Base-by-base conservation (phyloP, 2,888 invertebrate genomes). In the Creontiades dilutus region DNA sequence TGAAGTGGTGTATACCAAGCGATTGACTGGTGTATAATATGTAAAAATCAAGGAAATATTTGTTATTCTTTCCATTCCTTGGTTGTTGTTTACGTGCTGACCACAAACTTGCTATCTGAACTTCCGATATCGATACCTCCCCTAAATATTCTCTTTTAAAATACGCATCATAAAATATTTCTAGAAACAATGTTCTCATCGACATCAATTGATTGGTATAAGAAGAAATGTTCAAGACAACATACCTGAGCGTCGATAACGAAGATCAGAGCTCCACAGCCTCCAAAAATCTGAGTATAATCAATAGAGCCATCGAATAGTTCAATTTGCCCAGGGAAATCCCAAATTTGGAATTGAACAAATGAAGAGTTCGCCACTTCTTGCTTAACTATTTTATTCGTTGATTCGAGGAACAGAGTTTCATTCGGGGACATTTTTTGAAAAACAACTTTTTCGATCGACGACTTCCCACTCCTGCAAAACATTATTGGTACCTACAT, bases 361-460 rank as follows among this genome's bases (percentile, higher is more conserved):
- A 99, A 99, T 92, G 99, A 97, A 81, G 96, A 96, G 93, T 99
- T 99, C 92, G 98, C 98, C 91, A 99, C 98, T 93, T 99, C 99
- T 94, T 99, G 99, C 94, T 99, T 99, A 3, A 98, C 97, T 92
- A 99, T 98, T 95, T 99, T 98, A 93, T 98, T 99, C 85, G 99
- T 99, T 91, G 99, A 99, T 93, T 99, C 99, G 91, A 99, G 94
- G 93, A 99, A 99, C 89, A 99, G 94, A 0, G 99, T 99, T 94
- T 99, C 99, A 94, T 99, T 99, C 0, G 99, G 99, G 1, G 99
- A 99, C 98, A 99, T 99, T 94, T 99, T 99, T 93, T 99, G 99
- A 93, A 99, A 99, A n/a, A 99, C 99, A 5, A 99, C 99, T 95
- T 99, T 99, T 93, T 99, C 98, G 93, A 99, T 99, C 0, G 99